These are phyloP conservation scores for Chaetodon trifasciatus DNA, from an alignment of 2,797 vertebrate genomes.

Conservation along the genomic window DNA sequence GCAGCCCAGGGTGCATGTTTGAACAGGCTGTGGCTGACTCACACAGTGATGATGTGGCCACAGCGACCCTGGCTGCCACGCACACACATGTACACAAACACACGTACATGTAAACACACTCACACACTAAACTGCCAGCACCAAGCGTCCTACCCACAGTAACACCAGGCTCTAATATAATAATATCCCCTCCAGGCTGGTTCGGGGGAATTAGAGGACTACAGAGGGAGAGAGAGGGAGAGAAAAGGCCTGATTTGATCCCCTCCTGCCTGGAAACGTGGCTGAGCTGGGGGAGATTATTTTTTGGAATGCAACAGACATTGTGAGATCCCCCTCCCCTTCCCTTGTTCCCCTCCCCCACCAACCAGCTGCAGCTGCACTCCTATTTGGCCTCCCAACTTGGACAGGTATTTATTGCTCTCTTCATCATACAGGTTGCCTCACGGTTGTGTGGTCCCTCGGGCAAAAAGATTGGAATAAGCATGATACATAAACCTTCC, in stretches of 20 bases:
- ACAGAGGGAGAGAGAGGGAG: conserved; percentile 73
- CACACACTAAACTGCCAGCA: conserved; percentile 72
- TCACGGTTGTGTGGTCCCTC: conserved; percentile 82
- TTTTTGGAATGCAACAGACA: conserved; percentile 87
- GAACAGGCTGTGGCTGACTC: conserved; percentile 85
- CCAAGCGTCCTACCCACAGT: conserved; percentile 73
- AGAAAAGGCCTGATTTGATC: conserved; percentile 82
- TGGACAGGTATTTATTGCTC: conserved; percentile 89
- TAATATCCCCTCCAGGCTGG: conserved; percentile 82
- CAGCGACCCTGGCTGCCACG: conserved; percentile 79
- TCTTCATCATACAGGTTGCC: conserved; percentile 84
- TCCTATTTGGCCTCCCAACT: conserved; percentile 83
- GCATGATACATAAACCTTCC: conserved; percentile 74
- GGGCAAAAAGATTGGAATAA: conserved; percentile 83
- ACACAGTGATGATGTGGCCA: conserved; percentile 84
- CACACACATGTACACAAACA: conserved; percentile 65
- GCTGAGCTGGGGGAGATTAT: conserved; percentile 85
- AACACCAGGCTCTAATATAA: conserved; percentile 81
- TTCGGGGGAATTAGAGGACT: conserved; percentile 81
- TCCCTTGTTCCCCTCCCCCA: conserved; percentile 69
- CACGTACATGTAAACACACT: conserved; percentile 70
- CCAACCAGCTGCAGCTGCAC: conserved; percentile 82
- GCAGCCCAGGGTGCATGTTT: conserved; percentile 85
- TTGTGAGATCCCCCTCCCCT: conserved; percentile 81
- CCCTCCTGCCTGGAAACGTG: conserved; percentile 83